phyloP scores from a whole-genome alignment of 1,140 invertebrate genomes.

The Meloidogyne exigua region DNA sequence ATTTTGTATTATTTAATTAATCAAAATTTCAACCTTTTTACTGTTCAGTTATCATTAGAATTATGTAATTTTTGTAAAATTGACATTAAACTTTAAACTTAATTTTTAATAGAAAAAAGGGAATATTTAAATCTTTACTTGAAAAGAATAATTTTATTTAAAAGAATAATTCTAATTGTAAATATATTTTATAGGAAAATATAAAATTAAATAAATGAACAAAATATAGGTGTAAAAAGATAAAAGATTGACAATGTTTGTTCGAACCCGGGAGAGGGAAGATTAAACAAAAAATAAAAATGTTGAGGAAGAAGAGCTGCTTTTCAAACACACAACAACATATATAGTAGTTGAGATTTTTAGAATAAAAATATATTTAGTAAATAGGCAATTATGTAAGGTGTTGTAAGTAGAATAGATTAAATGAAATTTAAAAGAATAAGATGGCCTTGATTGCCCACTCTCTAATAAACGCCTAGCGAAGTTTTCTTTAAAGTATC shows the following conservation, averaged over 20 bases:
- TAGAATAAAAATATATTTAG: background rate
- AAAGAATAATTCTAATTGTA: too few relatives aligned
- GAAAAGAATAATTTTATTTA: too few relatives aligned
- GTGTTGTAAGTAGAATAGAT: background rate
- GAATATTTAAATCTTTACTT: too few relatives aligned
- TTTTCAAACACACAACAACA: background rate
- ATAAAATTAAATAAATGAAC: background rate
- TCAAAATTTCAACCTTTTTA: too few relatives aligned
- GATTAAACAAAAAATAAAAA: background rate
- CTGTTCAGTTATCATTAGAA: too few relatives aligned
- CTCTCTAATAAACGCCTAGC: background rate
- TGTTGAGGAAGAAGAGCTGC: constrained; percentile 1
- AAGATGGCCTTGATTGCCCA: background rate
- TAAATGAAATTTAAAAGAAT: background rate
- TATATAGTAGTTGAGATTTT: background rate
- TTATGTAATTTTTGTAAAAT: too few relatives aligned
- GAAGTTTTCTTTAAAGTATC: background rate
- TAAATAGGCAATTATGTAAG: background rate
- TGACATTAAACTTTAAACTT: too few relatives aligned
- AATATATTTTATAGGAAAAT: too few relatives aligned
- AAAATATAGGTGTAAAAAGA: background rate
- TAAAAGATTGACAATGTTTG: background rate
- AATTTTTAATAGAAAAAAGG: too few relatives aligned
- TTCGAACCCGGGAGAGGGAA: background rate
- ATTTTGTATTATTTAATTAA: too few relatives aligned